These are phyloP conservation scores for Arrhopalites spinosus DNA, from an alignment of 2,888 invertebrate genomes.

Conservation along the genomic window DNA sequence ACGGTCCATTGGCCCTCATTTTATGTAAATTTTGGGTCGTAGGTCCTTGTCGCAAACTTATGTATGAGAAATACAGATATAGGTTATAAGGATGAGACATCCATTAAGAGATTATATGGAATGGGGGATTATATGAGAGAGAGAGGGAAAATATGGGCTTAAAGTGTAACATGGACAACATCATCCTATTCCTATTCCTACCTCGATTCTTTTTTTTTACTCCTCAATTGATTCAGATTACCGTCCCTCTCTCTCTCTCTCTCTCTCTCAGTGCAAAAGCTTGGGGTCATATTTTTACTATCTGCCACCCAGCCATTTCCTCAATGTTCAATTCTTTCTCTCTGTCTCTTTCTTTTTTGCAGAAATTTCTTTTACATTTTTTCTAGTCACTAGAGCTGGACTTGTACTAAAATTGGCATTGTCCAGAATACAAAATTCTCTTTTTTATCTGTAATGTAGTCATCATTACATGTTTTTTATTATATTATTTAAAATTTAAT, in stretches of 20 bases:
- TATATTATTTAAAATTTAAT: too few species aligned
- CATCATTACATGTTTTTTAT: too few species aligned
- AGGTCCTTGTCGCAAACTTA: too few species aligned
- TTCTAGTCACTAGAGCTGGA: too few species aligned
- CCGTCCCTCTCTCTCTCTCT: background rate
- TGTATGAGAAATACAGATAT: too few species aligned
- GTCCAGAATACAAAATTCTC: too few species aligned
- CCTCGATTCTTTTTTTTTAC: background rate
- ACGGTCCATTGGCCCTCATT: too few species aligned
- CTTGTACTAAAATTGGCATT: too few species aligned
- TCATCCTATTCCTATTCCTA: background rate
- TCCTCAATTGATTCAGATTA: conserved; percentile 6
- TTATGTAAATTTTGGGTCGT: too few species aligned
- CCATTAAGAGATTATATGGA: background rate
- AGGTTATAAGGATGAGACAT: too few species aligned
- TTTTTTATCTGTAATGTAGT: too few species aligned
- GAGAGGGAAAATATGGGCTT: background rate
- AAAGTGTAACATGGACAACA: background rate
- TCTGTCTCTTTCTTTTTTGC: background rate
- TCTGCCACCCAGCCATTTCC: background rate
- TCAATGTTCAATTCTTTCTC: background rate
- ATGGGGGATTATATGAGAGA: background rate
- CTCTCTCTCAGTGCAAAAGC: too few species aligned
- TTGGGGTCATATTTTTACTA: background rate
- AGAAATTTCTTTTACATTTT: background rate